phyloP scores from a whole-genome alignment of 2,797 vertebrate species.

The Aulostomus chinensis region DNA sequence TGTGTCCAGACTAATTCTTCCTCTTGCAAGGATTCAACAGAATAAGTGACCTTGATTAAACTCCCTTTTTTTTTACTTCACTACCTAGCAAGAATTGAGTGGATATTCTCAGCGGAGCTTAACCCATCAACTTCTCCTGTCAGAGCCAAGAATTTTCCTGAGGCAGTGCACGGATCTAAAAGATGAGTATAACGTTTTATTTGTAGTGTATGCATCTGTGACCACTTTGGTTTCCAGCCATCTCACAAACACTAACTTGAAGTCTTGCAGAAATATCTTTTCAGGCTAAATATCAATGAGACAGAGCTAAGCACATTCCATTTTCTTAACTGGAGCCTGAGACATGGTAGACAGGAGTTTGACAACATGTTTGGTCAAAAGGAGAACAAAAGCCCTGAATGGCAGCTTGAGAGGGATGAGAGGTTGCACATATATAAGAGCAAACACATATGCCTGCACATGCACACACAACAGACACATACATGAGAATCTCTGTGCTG shows the following conservation, averaged over 20 bases:
- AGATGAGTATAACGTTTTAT: slow-evolving; percentile 44
- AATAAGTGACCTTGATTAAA: slow-evolving; percentile 61
- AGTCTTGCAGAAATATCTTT: slow-evolving; percentile 29
- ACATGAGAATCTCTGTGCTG: slow-evolving; percentile 34
- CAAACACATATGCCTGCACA: not conserved
- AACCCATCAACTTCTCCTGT: slow-evolving; percentile 62
- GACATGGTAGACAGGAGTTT: slow-evolving; percentile 54
- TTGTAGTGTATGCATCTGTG: slow-evolving; percentile 31
- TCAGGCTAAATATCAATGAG: slow-evolving; percentile 32
- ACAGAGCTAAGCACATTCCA: slow-evolving; percentile 44
- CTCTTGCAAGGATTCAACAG: slow-evolving; percentile 29
- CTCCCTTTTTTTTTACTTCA: slow-evolving; percentile 4
- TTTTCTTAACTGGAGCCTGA: slow-evolving; percentile 16
- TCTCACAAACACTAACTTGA: slow-evolving; percentile 15
- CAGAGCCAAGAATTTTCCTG: slow-evolving; percentile 42
- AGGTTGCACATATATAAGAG: slow-evolving; percentile 11
- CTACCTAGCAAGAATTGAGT: slow-evolving; percentile 35
- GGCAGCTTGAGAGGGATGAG: slow-evolving; percentile 45
- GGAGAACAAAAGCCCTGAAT: slow-evolving; percentile 54
- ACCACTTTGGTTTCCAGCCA: slow-evolving; percentile 26
- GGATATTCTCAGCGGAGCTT: slow-evolving; percentile 49
- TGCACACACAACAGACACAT: slow-evolving; percentile 2
- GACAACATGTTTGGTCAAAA: slow-evolving; percentile 53
- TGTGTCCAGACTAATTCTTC: slow-evolving; percentile 26
- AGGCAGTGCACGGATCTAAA: slow-evolving; percentile 26